Conservation (phyloP, 2,113 vertebrate species). For the Lamprotornis superbus region DNA sequence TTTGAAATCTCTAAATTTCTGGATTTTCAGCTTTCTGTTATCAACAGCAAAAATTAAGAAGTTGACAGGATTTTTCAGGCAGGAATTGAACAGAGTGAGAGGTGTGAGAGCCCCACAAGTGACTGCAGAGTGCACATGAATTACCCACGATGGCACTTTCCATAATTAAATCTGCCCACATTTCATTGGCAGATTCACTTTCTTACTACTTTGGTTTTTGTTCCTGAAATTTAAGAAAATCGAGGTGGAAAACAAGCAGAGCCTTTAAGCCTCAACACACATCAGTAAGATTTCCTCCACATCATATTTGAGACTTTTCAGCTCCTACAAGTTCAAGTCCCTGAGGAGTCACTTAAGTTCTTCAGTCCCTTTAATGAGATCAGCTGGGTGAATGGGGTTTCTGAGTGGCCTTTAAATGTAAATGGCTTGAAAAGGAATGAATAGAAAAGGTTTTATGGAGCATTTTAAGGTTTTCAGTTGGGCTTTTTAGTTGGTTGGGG, state of each 20-base stretch:
- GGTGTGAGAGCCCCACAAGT: background rate
- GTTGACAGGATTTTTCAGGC: fast-evolving
- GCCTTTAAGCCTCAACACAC: background rate
- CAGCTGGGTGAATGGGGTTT: background rate
- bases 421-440: background rate
- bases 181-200: background rate
- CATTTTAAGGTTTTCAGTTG: background rate
- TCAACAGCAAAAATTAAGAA: background rate
- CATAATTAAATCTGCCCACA: background rate
- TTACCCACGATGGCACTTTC: background rate
- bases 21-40: background rate
- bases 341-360: background rate
- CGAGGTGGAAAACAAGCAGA: background rate
- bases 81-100: background rate
- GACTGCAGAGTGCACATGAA: background rate
- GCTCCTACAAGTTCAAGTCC: constrained; percentile 21
- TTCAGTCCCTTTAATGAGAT: background rate
- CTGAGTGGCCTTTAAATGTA: background rate
- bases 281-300: background rate
- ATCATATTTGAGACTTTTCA: background rate
- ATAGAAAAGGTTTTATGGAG: background rate
- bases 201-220: background rate
- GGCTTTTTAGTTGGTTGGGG: background rate
- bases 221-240: background rate
- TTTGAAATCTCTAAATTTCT: background rate